These are phyloP conservation scores for Ennomos erosarius DNA, from an alignment of 2,888 invertebrate species.

Conservation along the genomic window DNA sequence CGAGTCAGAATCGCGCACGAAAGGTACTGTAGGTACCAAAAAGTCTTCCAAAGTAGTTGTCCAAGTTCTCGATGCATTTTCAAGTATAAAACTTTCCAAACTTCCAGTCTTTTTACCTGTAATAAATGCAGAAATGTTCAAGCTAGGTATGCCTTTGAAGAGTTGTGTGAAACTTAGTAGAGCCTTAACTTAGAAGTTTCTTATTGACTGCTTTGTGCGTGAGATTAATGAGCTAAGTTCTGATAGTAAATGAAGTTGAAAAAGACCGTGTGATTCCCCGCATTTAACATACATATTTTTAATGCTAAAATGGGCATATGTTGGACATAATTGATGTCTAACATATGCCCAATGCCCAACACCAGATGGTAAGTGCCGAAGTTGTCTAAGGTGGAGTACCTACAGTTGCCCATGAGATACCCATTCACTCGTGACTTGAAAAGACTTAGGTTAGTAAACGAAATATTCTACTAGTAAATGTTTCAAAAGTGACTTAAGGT, in stretches of 20 bases:
- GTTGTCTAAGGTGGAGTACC: no score
- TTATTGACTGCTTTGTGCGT: constrained; percentile 37
- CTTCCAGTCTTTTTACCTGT: constrained; percentile 33
- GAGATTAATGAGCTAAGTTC: constrained; percentile 44
- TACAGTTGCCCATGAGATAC: no score
- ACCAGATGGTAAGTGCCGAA: no score
- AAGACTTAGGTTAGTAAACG: no score
- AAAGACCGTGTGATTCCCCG: constrained; percentile 23
- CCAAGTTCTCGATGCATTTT: constrained; percentile 21
- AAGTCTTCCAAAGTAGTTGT: constrained; percentile 3
- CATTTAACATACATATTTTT: constrained; percentile 12
- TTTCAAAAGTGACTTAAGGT: constrained; percentile 23
- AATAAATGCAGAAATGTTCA: constrained; percentile 29
- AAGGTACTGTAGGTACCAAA: no score
- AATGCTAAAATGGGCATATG: no score
- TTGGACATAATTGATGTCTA: no score
- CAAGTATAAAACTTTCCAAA: constrained; percentile 23
- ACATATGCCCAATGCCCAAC: no score
- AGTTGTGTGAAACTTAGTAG: constrained; percentile 22
- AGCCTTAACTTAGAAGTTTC: constrained; percentile 31
- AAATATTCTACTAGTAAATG: constrained; percentile 17
- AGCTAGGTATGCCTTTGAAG: constrained; percentile 33
- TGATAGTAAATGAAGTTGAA: constrained; percentile 32
- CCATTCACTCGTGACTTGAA: no score
- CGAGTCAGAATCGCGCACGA: no score